Evolutionary conservation across 2,797 vertebrate species (phyloP).

Genomic region (Picus viridis): DNA sequence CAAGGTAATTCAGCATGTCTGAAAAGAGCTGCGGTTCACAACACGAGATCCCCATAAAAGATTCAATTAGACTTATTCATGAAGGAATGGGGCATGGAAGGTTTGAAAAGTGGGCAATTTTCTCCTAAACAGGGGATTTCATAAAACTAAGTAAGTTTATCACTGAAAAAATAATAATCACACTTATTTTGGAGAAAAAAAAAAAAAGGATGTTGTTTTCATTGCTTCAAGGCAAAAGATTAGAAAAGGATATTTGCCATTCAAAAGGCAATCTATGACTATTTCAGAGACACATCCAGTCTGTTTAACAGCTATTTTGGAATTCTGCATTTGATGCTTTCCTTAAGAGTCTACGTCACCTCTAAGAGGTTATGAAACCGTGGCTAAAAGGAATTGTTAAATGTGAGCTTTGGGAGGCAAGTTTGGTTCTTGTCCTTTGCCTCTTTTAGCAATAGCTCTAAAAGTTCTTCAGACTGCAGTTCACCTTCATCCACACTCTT

Average conservation of each 20-base stretch:
- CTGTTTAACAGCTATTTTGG: not conserved
- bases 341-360: not conserved
- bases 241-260: not conserved
- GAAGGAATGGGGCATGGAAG: not conserved
- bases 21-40: slow-evolving; percentile 40
- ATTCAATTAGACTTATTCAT: not conserved
- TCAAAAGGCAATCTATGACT: not conserved
- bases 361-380: not conserved
- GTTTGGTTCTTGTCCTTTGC: not conserved
- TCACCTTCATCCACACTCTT: not conserved
- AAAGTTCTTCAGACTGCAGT: not conserved
- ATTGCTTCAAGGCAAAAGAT: not conserved
- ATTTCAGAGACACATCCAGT: not conserved
- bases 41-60: not conserved
- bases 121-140: not conserved
- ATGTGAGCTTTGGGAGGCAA: not conserved
- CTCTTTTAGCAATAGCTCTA: not conserved
- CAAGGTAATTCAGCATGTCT: slow-evolving; percentile 43
- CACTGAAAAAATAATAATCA: not conserved
- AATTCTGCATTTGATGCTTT: not conserved
- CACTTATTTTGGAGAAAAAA: not conserved
- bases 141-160: not conserved
- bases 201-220: not conserved
- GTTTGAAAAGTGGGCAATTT: not conserved
- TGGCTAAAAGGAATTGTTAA: not conserved